Percentiles rank a stretch among this genome's conserved stretches.
phyloP scores from a whole-genome alignment of 2,113 vertebrate genomes.

The Festucalex cinctus region DNA sequence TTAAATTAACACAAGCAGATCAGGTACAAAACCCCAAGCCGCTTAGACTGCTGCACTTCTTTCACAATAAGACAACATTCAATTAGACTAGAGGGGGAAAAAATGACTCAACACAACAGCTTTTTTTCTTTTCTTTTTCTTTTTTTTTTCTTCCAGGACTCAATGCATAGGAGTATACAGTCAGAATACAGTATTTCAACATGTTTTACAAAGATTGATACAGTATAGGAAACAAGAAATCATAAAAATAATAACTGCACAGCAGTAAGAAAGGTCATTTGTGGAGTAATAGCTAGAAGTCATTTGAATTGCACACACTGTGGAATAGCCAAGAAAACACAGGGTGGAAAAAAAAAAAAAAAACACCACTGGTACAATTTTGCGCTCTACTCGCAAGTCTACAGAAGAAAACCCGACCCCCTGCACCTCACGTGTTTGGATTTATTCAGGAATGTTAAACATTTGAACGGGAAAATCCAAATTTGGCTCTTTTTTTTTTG shows the following conservation, averaged over 20 bases:
- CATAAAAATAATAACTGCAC: conserved; percentile 79
- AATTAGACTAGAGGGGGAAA: conserved; percentile 54
- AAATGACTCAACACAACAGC: conserved; percentile 65
- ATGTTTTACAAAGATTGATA: conserved; percentile 79
- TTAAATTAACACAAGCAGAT: conserved; percentile 47
- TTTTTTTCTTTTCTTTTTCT: conserved; percentile 44
- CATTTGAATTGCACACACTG: conserved; percentile 75
- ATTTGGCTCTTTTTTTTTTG: conserved; percentile 47
- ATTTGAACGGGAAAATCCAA: conserved; percentile 54
- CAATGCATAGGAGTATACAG: conserved; percentile 78
- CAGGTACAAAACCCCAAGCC: conserved; percentile 46
- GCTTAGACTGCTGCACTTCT: not conserved
- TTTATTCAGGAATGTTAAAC: conserved; percentile 57
- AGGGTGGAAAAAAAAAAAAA: conserved; percentile 54
- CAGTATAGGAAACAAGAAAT: conserved; percentile 71
- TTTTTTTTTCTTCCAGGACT: conserved; percentile 59
- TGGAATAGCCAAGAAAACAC: conserved; percentile 67
- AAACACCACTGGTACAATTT: conserved; percentile 68
- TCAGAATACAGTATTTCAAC: conserved; percentile 75
- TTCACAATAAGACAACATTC: conserved; percentile 64
- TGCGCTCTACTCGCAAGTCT: conserved; percentile 67
- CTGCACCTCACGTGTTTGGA: conserved; percentile 28
- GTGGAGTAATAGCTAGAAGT: conserved; percentile 73
- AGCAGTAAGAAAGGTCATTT: conserved; percentile 78
- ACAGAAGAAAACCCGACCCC: conserved; percentile 49